phyloP scores from a whole-genome alignment of 2,797 vertebrate species.

The Rhinichthys osculus region DNA sequence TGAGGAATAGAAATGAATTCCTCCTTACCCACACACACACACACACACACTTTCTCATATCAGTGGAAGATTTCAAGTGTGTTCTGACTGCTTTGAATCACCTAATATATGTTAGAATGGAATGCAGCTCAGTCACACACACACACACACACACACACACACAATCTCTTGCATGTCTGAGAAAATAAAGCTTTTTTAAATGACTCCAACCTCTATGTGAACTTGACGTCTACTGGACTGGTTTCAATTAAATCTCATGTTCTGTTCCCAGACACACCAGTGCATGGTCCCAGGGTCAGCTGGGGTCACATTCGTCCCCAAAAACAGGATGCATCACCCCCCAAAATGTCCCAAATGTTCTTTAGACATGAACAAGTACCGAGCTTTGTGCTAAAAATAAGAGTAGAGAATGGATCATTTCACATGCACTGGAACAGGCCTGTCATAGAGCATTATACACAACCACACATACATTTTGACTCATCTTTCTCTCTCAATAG shows the following conservation, averaged over 20 bases:
- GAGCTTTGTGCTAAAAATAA: slow-evolving; percentile 63
- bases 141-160: slow-evolving; percentile 35
- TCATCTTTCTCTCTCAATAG: slow-evolving; percentile 59
- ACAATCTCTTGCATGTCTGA: slow-evolving; percentile 2
- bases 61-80: background rate
- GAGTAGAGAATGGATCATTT: slow-evolving; percentile 59
- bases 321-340: slow-evolving; percentile 62
- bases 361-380: slow-evolving; percentile 49
- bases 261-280: slow-evolving; percentile 57
- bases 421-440: slow-evolving; percentile 52
- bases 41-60: background rate
- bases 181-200: slow-evolving; percentile 35
- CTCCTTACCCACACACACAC: background rate
- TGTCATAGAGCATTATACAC: slow-evolving; percentile 55
- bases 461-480: slow-evolving; percentile 52
- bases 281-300: slow-evolving; percentile 17
- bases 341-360: slow-evolving; percentile 50
- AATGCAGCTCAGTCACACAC: background rate
- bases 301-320: slow-evolving; percentile 49
- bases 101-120: background rate
- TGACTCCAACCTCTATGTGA: slow-evolving; percentile 13
- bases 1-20: slow-evolving; percentile 17
- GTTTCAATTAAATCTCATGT: slow-evolving; percentile 54
- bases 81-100: background rate
- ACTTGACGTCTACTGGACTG: slow-evolving; percentile 42